Conservation (phyloP, 1,140 invertebrate species). For the Galleria mellonella region DNA sequence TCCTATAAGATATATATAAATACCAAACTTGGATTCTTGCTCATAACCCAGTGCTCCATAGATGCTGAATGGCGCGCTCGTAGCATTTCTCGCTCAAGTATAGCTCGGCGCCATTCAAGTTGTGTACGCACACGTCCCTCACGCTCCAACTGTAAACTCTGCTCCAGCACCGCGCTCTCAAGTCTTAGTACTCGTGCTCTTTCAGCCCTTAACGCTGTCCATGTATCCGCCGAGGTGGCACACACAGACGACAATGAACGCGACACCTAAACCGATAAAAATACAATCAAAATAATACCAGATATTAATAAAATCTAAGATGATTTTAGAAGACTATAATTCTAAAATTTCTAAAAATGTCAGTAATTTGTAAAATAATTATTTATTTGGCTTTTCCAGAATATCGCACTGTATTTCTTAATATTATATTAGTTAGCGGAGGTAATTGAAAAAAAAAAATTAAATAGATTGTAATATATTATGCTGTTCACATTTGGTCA, state of each 20-base stretch:
- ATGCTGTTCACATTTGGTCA: too few species aligned
- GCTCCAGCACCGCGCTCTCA: constrained; percentile 48
- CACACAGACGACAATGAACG: constrained; percentile 50
- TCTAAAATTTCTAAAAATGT: too few species aligned
- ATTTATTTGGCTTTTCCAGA: too few species aligned
- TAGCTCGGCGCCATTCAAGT: constrained; percentile 44
- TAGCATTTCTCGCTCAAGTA: constrained; percentile 49
- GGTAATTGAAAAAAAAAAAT: too few species aligned
- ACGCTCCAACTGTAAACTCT: constrained; percentile 50
- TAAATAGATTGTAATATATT: too few species aligned
- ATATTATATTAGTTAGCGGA: too few species aligned
- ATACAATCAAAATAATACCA: not conserved
- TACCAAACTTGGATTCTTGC: constrained; percentile 31
- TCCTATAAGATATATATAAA: constrained; percentile 3
- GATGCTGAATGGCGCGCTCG: constrained; percentile 15
- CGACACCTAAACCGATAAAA: constrained; percentile 23
- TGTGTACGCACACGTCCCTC: constrained; percentile 54
- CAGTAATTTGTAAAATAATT: too few species aligned
- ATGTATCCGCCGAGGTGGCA: constrained; percentile 39
- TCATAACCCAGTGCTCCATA: constrained; percentile 1
- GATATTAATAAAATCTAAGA: not conserved
- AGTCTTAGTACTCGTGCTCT: constrained; percentile 44
- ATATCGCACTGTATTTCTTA: too few species aligned
- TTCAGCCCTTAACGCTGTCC: constrained; percentile 49
- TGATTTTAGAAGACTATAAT: too few species aligned